Evolutionary conservation across 2,797 vertebrate species (phyloP).

Genomic region (Meriones psammophilus): DNA sequence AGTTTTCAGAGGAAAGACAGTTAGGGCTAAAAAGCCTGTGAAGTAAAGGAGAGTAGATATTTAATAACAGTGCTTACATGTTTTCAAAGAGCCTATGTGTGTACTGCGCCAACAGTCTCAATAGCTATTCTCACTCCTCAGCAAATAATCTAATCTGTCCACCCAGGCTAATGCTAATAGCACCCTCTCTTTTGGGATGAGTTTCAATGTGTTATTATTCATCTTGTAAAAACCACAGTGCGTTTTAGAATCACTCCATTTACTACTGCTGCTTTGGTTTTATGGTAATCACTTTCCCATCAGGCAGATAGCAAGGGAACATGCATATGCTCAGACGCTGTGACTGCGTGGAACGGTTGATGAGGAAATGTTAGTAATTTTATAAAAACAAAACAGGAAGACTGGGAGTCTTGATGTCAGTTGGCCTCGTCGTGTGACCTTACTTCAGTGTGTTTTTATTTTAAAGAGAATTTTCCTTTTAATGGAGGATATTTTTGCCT

Average conservation of each 20-base stretch:
- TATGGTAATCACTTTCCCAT: constrained; percentile 45
- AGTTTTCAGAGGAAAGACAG: constrained; percentile 45
- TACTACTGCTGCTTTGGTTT: constrained; percentile 38
- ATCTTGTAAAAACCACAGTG: constrained; percentile 34
- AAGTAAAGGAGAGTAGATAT: constrained; percentile 27
- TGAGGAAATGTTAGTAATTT: constrained; percentile 24
- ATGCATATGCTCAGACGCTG: not conserved
- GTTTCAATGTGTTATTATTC: constrained; percentile 51
- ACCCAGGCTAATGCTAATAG: not conserved
- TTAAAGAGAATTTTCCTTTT: not conserved
- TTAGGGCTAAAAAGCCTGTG: not conserved
- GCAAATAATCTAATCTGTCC: constrained; percentile 21
- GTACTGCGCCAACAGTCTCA: not conserved
- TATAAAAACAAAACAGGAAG: not conserved
- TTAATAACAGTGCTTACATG: not conserved
- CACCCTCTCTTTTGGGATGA: constrained; percentile 1
- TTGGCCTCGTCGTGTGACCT: not conserved
- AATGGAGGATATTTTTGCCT: not conserved
- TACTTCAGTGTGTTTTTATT: not conserved
- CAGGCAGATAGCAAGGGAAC: constrained; percentile 40
- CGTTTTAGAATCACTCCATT: constrained; percentile 60
- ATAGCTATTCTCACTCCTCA: constrained; percentile 40
- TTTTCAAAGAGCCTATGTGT: not conserved
- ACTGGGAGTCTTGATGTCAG: constrained; percentile 37
- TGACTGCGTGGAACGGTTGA: not conserved